Conservation (phyloP, 2,888 invertebrate genomes). For the Tinea pellionella region DNA sequence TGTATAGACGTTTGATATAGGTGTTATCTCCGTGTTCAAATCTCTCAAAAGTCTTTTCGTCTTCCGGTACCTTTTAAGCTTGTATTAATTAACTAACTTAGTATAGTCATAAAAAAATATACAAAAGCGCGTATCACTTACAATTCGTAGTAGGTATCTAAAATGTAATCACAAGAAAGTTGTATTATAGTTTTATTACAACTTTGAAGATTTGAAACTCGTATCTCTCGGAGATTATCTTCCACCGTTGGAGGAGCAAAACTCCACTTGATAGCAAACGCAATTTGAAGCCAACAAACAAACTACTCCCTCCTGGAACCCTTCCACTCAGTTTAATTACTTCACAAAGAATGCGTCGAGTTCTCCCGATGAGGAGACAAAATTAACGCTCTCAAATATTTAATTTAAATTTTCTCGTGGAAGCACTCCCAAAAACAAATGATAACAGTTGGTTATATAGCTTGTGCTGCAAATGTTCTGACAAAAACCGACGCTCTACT, state of each 20-base stretch:
- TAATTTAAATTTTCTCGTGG: conserved; percentile 62
- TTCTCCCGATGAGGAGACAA: conserved; percentile 68
- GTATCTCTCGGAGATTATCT: not conserved
- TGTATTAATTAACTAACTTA: too few species aligned
- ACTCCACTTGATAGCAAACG: conserved; percentile 7
- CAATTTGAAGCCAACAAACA: conserved; percentile 67
- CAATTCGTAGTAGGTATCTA: not conserved
- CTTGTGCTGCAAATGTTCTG: not conserved
- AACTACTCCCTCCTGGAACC: conserved; percentile 62
- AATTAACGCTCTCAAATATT: conserved; percentile 70
- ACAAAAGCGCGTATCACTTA: not conserved
- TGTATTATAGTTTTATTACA: conserved; percentile 7
- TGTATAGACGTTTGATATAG: too few species aligned
- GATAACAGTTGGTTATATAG: conserved; percentile 43
- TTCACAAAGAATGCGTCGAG: conserved; percentile 69
- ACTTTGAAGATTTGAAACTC: conserved; percentile 2
- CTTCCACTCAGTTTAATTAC: conserved; percentile 70
- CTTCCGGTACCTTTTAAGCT: too few species aligned
- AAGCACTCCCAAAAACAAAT: conserved; percentile 49
- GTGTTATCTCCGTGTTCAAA: too few species aligned
- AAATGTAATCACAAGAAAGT: not conserved
- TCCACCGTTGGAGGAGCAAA: not conserved
- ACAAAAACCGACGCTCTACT: conserved; percentile 40
- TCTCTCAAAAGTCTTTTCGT: too few species aligned
- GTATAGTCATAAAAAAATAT: too few species aligned